Conservation (phyloP, 2,888 invertebrate genomes). For the Dorcus hopei region DNA sequence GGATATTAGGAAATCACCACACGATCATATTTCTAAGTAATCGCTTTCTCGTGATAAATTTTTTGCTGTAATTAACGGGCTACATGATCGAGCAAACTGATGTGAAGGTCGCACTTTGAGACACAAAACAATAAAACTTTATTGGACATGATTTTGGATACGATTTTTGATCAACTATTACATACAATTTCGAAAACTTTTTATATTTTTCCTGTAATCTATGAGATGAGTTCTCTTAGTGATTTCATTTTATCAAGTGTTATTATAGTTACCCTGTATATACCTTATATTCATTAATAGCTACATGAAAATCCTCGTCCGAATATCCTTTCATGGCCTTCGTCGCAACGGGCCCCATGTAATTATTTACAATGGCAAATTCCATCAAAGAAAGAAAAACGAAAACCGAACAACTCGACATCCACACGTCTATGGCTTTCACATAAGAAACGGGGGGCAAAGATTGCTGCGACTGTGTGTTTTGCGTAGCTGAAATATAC, state of each 20-base stretch:
- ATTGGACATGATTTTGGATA: too few relatives aligned
- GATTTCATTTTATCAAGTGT: not conserved
- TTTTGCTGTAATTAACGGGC: too few relatives aligned
- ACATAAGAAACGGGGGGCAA: conserved; percentile 89
- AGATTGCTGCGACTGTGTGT: conserved; percentile 86
- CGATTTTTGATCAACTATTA: not conserved
- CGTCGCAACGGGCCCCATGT: conserved; percentile 79
- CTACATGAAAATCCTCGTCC: conserved; percentile 73
- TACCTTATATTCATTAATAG: conserved; percentile 76
- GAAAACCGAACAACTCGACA: conserved; percentile 88
- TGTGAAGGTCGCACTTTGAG: too few relatives aligned
- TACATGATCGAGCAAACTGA: too few relatives aligned
- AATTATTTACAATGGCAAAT: conserved; percentile 87
- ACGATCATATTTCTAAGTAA: too few relatives aligned
- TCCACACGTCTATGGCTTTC: conserved; percentile 90
- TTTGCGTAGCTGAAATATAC: conserved; percentile 72
- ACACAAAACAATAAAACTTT: too few relatives aligned
- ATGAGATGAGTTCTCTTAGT: not conserved
- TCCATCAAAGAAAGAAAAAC: conserved; percentile 89
- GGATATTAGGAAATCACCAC: too few relatives aligned
- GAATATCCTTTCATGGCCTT: conserved; percentile 90
- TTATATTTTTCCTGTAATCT: conserved; percentile 1
- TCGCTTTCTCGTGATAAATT: too few relatives aligned
- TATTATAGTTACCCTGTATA: conserved; percentile 6
- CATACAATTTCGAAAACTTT: too few relatives aligned